Evolutionary conservation across 2,113 vertebrate genomes (phyloP).

Genomic region (Salvelinus namaycush): DNA sequence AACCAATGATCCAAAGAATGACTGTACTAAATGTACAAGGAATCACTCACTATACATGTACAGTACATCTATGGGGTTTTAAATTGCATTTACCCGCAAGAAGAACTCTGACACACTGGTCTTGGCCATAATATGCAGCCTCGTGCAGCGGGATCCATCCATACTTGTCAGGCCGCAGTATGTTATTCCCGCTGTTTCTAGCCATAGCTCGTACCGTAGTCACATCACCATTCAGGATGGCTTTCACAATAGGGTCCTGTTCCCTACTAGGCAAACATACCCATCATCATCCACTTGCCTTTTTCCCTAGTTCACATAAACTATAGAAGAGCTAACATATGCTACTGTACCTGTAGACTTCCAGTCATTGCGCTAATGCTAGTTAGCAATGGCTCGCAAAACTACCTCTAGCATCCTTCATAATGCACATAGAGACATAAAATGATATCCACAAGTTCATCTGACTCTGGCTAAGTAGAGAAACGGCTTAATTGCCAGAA

Average conservation of each 20-base stretch:
- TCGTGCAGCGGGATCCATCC: slow-evolving; percentile 91
- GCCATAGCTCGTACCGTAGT: slow-evolving; percentile 72
- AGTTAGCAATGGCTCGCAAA: no score
- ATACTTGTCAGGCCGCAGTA: slow-evolving; percentile 78
- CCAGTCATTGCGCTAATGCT: no score
- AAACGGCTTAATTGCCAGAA: no score
- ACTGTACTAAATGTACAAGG: no score
- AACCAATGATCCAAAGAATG: neutral
- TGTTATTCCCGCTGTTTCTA: slow-evolving; percentile 65
- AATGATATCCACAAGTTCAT: no score
- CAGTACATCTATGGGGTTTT: neutral
- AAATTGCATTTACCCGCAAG: slow-evolving; percentile 77
- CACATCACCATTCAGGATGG: slow-evolving; percentile 63
- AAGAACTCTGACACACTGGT: slow-evolving; percentile 80
- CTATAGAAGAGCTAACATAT: no score
- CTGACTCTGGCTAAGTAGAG: no score
- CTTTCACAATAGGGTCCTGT: slow-evolving; percentile 64
- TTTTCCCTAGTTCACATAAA: no score
- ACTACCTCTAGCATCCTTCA: no score
- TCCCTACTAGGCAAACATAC: slow-evolving; percentile 49
- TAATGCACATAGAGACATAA: no score
- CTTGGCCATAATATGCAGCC: slow-evolving; percentile 83
- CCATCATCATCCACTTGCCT: no score
- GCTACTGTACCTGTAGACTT: no score
- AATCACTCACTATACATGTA: neutral